Evolutionary conservation across 2,113 vertebrate genomes (phyloP).

Genomic region (Gnathonemus longibarbis): DNA sequence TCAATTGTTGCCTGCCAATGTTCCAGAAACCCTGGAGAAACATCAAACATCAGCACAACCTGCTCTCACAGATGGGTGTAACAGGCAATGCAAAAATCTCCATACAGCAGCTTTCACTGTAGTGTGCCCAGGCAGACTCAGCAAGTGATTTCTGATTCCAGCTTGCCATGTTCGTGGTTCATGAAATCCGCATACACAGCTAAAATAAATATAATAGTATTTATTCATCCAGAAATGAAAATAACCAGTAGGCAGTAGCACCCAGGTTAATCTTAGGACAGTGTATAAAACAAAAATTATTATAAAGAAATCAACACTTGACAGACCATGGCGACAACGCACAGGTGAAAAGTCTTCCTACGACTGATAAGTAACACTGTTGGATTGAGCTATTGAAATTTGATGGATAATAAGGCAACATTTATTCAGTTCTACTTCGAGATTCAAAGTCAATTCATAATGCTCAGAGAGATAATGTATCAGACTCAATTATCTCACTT

Average conservation of each 20-base stretch:
- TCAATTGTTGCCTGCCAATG: background rate
- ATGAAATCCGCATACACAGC: background rate
- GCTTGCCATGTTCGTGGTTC: background rate
- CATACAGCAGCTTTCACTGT: background rate
- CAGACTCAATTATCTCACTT: background rate
- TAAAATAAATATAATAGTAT: background rate
- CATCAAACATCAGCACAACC: constrained; percentile 1
- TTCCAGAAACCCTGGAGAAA: background rate
- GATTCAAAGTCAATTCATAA: background rate
- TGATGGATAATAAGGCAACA: background rate
- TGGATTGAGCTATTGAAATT: background rate
- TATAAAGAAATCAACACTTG: background rate
- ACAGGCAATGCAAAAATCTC: background rate
- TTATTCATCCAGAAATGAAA: background rate
- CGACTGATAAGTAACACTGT: background rate
- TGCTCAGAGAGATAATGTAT: background rate
- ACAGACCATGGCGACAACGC: background rate
- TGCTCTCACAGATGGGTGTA: background rate
- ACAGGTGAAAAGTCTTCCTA: background rate
- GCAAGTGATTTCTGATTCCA: background rate
- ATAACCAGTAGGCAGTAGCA: background rate
- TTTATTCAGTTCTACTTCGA: background rate
- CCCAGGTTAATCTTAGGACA: background rate
- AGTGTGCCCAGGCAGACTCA: background rate
- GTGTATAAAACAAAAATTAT: background rate